Evolutionary conservation across 2,888 invertebrate species (phyloP).

Genomic region (Campopleginae sp.): DNA sequence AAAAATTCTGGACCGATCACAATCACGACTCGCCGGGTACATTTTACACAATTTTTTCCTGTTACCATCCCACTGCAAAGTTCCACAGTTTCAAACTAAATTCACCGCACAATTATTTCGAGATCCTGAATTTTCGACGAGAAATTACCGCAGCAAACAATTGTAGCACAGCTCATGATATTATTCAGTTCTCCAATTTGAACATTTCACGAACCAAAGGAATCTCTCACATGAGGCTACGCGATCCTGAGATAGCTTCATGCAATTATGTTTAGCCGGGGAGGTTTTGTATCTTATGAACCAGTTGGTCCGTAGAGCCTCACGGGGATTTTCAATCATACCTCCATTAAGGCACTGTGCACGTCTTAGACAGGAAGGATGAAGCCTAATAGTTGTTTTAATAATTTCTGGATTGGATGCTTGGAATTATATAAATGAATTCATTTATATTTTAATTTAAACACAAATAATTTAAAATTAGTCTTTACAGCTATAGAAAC

Average conservation of each 20-base stretch:
- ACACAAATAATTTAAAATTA: background rate
- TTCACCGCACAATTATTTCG: background rate
- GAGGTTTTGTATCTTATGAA: constrained; percentile 17
- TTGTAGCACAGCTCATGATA: background rate
- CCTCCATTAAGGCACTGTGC: constrained; percentile 62
- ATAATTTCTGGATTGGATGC: constrained; percentile 53
- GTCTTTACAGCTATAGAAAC: background rate
- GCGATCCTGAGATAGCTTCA: background rate
- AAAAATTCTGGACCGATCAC: background rate
- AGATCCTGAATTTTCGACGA: background rate
- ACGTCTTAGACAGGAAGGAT: constrained; percentile 21
- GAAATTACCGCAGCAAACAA: background rate
- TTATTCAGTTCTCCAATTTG: background rate
- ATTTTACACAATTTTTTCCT: background rate
- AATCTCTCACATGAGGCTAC: background rate
- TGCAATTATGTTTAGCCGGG: background rate
- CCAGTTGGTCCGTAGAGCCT: constrained; percentile 32
- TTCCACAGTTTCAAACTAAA: background rate
- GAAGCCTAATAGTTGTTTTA: constrained; percentile 58
- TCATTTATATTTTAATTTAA: background rate
- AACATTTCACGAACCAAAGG: background rate
- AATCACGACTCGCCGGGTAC: background rate
- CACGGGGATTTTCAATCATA: constrained; percentile 59
- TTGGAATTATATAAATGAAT: background rate
- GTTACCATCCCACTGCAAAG: background rate